Base-by-base conservation (phyloP, 2,797 vertebrate genomes). In the Aeoliscus strigatus region DNA sequence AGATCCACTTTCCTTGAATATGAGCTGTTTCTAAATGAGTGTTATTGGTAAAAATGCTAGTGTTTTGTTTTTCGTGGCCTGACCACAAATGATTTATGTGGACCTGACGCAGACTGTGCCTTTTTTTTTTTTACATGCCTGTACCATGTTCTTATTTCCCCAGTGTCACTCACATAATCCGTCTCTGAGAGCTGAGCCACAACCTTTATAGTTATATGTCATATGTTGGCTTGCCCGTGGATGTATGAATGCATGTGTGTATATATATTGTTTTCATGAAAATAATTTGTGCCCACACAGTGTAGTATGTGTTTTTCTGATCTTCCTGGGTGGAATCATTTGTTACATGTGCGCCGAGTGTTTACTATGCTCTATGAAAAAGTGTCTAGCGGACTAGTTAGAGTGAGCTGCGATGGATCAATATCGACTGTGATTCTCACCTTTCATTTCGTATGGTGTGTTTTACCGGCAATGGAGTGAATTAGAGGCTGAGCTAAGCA, bases 141-240 rank as follows among this genome's bases (percentile, higher is more conserved):
- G 73, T 58, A 66, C 75, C 81, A 73, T 83, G 76, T 80, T 79
- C 83, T 89, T 88, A 88, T 89, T 88, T 88, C 81, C 87, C 83
- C 80, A 75, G 82, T 81, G 86, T 86, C 86, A 85, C 77, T 77
- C 77, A 75, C 56, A 70, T 84, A 80, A 89, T 87, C 84, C 77
- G 82, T 85, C 85, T 84, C 62, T 13, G 40, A 55, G 66, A 68
- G 69, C 65, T 42, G 50, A 65, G 55, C 60, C 46, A 18, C 42
- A 14, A 73, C 75, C 79, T 73, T n/a, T 62, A 54, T 68, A 42
- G 56, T 66, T 73, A 71, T 69, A 69, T 44, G 38, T 44, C 53
- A 39, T 52, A 45, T 48, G 62, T 66, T 49, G 54, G 60, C 59
- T 45, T 71, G 39, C 57, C 38, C 69, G 57, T 42, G 54, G 46